Conservation (phyloP, 2,113 vertebrate genomes). For the Malaclemys terrapin region DNA sequence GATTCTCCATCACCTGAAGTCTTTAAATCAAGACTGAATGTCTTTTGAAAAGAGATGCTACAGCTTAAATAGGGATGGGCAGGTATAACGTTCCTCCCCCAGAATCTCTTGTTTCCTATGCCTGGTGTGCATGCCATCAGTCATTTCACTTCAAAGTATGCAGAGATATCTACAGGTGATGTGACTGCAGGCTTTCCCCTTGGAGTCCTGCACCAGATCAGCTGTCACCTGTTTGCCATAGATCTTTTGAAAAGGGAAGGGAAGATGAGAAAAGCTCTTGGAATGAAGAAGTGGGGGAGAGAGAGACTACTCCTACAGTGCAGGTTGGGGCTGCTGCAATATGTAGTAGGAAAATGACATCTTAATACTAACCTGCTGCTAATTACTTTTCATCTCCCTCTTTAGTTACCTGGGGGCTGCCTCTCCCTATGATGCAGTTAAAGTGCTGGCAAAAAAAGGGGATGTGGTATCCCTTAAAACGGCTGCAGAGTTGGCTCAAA, state of each 20-base stretch:
- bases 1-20: too few relatives aligned
- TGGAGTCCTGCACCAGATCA: background rate
- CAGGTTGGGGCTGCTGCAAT: background rate
- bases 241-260: background rate
- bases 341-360: background rate
- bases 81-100: background rate
- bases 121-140: background rate
- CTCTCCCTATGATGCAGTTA: constrained; percentile 92
- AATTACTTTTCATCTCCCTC: constrained; percentile 33
- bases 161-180: background rate
- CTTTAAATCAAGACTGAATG: too few relatives aligned
- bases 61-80: too few relatives aligned
- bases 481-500: constrained; percentile 85
- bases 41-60: too few relatives aligned
- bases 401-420: constrained; percentile 89
- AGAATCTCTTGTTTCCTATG: background rate
- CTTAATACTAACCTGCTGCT: background rate
- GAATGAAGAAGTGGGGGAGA: background rate
- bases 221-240: background rate
- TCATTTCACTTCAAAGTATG: background rate
- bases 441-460: constrained; percentile 92
- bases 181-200: background rate
- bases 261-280: background rate
- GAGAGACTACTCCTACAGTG: background rate
- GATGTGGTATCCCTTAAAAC: constrained; percentile 87